Percentiles rank a stretch among this genome's conserved stretches.
Evolutionary conservation across 1,140 invertebrate genomes (phyloP).

Genomic region (Cotesia vestalis): DNA sequence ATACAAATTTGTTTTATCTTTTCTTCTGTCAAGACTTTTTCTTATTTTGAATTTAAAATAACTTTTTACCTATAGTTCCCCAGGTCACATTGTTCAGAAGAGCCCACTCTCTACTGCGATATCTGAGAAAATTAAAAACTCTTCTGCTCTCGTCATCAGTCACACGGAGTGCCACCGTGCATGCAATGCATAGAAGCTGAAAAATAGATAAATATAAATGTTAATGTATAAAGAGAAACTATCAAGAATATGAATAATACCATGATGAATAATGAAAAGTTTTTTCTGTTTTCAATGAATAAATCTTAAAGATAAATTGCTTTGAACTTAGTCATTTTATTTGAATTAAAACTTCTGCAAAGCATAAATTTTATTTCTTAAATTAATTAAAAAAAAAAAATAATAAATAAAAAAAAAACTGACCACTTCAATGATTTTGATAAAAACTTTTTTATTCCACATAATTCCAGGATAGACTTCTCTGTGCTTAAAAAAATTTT

Average conservation of each 20-base stretch:
- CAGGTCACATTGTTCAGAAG: slow-evolving; percentile 77
- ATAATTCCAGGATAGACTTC: slow-evolving; percentile 45
- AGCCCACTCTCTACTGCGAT: slow-evolving; percentile 79
- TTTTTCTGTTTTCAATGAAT: no score
- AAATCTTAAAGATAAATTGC: no score
- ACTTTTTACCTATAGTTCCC: slow-evolving; percentile 71
- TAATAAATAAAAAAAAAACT: slow-evolving; percentile 43
- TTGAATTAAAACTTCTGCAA: no score
- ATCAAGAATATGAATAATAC: neutral
- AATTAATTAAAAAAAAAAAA: no score
- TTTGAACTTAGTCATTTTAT: no score
- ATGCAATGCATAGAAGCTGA: slow-evolving; percentile 74
- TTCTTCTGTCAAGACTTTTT: slow-evolving; percentile 2
- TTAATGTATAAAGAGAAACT: slow-evolving; percentile 18
- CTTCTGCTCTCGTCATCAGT: slow-evolving; percentile 76
- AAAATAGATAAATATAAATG: slow-evolving; percentile 39
- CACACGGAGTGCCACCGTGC: slow-evolving; percentile 73
- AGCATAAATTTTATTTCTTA: no score
- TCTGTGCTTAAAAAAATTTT: neutral
- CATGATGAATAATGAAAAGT: slow-evolving; percentile 2
- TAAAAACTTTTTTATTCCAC: slow-evolving; percentile 64
- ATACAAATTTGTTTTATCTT: neutral
- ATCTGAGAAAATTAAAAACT: slow-evolving; percentile 73
- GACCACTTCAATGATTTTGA: slow-evolving; percentile 68
- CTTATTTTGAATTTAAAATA: slow-evolving; percentile 28